phyloP scores from a whole-genome alignment of 2,888 invertebrate species.

The Acanthopleura granulata region DNA sequence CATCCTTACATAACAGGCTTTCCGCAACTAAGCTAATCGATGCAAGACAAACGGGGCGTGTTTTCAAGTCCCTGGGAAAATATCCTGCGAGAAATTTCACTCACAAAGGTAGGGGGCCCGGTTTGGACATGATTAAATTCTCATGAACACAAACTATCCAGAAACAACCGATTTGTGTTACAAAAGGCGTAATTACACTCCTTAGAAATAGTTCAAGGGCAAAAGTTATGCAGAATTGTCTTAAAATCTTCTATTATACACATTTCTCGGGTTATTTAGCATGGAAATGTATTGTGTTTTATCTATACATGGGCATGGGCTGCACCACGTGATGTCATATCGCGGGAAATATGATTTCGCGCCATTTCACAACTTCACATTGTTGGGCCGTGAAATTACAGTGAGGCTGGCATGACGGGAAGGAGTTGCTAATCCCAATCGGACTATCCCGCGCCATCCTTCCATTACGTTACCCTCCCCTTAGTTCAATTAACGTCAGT shows the following conservation, averaged over 20 bases:
- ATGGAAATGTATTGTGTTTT: no score
- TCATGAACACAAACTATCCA: neutral
- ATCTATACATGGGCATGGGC: conserved; percentile 20
- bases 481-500: neutral
- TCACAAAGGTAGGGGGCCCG: neutral
- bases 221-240: no score
- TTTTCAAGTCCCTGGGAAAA: no score
- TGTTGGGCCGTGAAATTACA: conserved; percentile 35
- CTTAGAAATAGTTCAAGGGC: no score
- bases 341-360: conserved; percentile 69
- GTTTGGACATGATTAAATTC: neutral
- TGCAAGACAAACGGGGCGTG: no score
- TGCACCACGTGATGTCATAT: conserved; percentile 47
- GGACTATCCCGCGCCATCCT: neutral
- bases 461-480: neutral
- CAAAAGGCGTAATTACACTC: no score
- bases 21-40: no score
- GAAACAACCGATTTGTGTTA: no score
- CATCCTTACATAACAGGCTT: no score
- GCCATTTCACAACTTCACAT: conserved; percentile 57
- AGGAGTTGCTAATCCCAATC: neutral
- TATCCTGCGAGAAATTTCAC: no score
- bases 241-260: no score
- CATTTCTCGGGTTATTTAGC: no score
- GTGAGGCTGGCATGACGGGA: neutral